Evolutionary conservation across 2,888 invertebrate species (phyloP).

Genomic region (Diachrysia chrysitis): DNA sequence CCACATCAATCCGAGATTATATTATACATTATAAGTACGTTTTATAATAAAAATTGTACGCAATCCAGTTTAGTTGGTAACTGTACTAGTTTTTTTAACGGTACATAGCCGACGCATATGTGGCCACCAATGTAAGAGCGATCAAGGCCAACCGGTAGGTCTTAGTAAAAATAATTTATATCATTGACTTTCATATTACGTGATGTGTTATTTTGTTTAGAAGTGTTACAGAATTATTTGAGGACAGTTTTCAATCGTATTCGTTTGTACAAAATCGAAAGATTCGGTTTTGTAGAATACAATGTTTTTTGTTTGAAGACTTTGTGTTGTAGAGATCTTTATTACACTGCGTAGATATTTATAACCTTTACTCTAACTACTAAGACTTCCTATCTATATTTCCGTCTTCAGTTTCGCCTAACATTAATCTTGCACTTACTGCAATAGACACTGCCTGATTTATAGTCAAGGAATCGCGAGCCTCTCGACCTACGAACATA

Average conservation of each 20-base stretch:
- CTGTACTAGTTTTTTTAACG: constrained; percentile 62
- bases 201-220: constrained; percentile 29
- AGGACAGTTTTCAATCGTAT: neutral
- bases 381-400: neutral
- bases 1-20: constrained; percentile 69
- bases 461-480: neutral
- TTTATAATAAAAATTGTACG: constrained; percentile 69
- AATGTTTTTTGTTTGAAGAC: neutral
- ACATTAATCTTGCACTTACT: neutral
- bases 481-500: constrained; percentile 5
- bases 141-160: constrained; percentile 51
- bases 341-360: neutral
- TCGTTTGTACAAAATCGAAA: neutral
- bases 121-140: constrained; percentile 52
- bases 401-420: neutral
- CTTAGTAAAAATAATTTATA: constrained; percentile 51
- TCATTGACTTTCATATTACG: constrained; percentile 51
- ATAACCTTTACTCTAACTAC: neutral
- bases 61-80: constrained; percentile 66
- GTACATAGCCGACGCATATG: constrained; percentile 50
- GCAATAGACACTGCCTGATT: neutral
- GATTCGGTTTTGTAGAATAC: neutral
- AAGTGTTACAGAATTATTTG: neutral
- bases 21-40: constrained; percentile 67
- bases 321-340: neutral